These are phyloP conservation scores for Penaeus monodon DNA, from an alignment of 2,888 invertebrate genomes.

Conservation along the genomic window DNA sequence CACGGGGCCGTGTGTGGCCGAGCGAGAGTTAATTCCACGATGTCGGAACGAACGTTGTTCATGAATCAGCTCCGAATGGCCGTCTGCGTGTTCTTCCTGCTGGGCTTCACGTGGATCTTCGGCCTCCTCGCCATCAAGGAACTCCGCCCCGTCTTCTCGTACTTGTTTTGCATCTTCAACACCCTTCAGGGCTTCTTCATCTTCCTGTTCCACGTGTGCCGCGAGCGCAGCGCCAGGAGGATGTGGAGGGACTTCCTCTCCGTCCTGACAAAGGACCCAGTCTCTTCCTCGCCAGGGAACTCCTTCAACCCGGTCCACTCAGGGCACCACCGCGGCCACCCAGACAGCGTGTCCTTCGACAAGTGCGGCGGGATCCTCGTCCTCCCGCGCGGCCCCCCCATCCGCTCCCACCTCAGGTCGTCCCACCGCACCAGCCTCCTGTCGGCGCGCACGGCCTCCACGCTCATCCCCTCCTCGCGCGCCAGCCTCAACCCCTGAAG, in stretches of 20 bases:
- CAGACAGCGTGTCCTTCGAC: slow-evolving; percentile 37
- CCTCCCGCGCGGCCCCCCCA: slow-evolving; percentile 29
- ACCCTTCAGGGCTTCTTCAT: slow-evolving; percentile 66
- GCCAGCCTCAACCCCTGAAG: slow-evolving; percentile 31
- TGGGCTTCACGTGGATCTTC: slow-evolving; percentile 69
- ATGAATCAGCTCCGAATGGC: slow-evolving; percentile 69
- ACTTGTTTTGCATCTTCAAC: slow-evolving; percentile 69
- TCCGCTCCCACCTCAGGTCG: slow-evolving; percentile 10
- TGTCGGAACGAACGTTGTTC: slow-evolving; percentile 69
- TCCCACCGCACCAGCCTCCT: slow-evolving; percentile 29
- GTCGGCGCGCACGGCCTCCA: slow-evolving; percentile 35
- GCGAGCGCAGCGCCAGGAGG: slow-evolving; percentile 47
- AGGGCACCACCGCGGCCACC: neutral
- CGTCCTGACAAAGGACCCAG: slow-evolving; percentile 39
- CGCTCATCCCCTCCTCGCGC: slow-evolving; percentile 43
- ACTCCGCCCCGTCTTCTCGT: slow-evolving; percentile 68
- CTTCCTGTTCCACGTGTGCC: slow-evolving; percentile 57
- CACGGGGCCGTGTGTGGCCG: slow-evolving; percentile 70
- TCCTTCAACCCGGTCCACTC: slow-evolving; percentile 31
- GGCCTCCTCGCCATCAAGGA: slow-evolving; percentile 68
- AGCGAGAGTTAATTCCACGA: slow-evolving; percentile 70
- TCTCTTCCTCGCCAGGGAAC: slow-evolving; percentile 37
- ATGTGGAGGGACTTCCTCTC: slow-evolving; percentile 57
- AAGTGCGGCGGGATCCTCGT: slow-evolving; percentile 49
- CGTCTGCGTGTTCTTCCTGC: slow-evolving; percentile 68